phyloP scores from a whole-genome alignment of 2,113 vertebrate species.

The Chamaetylas fuelleborni region DNA sequence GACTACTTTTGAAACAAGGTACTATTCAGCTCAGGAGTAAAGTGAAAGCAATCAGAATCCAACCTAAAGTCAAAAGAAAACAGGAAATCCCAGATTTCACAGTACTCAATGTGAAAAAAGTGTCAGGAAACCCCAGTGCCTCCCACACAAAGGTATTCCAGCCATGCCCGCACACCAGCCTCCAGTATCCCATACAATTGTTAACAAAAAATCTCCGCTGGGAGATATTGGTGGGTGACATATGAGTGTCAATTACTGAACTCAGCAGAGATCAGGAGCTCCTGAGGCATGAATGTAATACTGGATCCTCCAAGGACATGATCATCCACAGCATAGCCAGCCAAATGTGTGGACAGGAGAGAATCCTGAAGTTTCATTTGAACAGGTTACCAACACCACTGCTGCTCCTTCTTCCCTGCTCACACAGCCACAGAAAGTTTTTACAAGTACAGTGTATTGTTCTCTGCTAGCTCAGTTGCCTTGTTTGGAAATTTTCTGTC shows the following conservation, averaged over 20 bases:
- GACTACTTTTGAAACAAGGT: constrained; percentile 5
- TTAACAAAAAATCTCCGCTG: background rate
- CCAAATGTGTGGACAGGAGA: background rate
- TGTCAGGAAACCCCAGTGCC: background rate
- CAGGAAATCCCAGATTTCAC: constrained; percentile 20
- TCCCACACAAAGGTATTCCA: background rate
- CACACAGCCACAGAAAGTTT: constrained; percentile 18
- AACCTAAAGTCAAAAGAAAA: background rate
- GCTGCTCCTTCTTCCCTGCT: background rate
- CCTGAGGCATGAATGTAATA: too few species aligned
- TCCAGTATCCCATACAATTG: background rate
- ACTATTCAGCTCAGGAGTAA: background rate
- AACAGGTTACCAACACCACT: constrained; percentile 7
- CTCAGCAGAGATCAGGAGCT: background rate
- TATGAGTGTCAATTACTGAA: background rate
- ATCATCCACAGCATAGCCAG: background rate
- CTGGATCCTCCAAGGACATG: background rate
- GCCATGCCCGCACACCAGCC: background rate
- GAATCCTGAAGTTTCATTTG: constrained; percentile 30
- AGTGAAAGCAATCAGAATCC: background rate
- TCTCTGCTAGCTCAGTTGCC: background rate
- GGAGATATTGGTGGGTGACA: background rate
- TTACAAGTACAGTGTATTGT: background rate
- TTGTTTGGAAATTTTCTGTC: background rate
- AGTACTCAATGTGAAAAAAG: background rate